Percentiles rank a stretch among this genome's conserved stretches.
These are phyloP conservation scores for Manis pentadactyla DNA, from an alignment of 2,797 vertebrate species.

Conservation along the genomic window DNA sequence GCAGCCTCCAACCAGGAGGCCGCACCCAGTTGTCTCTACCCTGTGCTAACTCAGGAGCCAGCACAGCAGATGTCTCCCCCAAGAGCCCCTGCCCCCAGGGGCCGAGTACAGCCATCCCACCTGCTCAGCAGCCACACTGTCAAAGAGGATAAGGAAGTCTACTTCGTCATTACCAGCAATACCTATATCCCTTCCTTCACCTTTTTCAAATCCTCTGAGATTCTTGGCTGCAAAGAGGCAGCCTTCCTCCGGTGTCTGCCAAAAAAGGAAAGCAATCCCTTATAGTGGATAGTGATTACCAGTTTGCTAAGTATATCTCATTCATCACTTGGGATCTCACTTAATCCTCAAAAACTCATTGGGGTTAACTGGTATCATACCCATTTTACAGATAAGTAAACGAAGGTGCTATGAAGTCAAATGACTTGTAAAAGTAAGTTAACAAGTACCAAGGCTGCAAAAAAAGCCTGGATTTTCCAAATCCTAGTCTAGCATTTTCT, in stretches of 20 bases:
- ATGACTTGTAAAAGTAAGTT: not conserved
- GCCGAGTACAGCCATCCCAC: conserved; percentile 82
- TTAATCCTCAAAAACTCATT: not conserved
- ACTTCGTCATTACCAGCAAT: conserved; percentile 86
- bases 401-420: not conserved
- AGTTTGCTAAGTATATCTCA: not conserved
- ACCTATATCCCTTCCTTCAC: conserved; percentile 92
- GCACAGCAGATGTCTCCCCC: not conserved
- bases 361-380: not conserved
- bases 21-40: not conserved
- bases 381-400: not conserved
- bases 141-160: conserved; percentile 95
- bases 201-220: conserved; percentile 92
- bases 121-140: conserved; percentile 95
- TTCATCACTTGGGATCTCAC: not conserved
- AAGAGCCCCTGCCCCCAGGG: not conserved
- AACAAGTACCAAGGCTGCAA: not conserved
- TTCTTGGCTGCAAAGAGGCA: conserved; percentile 89
- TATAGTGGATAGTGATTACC: not conserved
- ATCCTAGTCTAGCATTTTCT: not conserved
- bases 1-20: not conserved
- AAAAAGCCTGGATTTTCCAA: conserved; percentile 15
- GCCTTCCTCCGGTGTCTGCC: conserved; percentile 89
- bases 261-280: conserved; percentile 14
- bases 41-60: not conserved